These are phyloP conservation scores for Aphyosemion australe DNA, from an alignment of 2,113 vertebrate species.

Conservation along the genomic window DNA sequence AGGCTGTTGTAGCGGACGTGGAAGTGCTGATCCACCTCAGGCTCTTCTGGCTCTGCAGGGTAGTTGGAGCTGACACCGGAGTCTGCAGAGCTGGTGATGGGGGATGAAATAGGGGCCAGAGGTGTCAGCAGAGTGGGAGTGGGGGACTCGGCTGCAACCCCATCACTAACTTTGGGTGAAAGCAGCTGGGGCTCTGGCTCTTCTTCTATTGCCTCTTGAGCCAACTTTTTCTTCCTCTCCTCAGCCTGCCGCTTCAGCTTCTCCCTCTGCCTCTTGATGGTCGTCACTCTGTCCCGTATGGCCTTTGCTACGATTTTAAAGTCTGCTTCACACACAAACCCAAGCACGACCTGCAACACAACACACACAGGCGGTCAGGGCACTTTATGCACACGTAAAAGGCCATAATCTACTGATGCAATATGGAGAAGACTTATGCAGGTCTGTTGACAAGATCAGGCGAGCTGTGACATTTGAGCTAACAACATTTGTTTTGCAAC, in stretches of 20 bases:
- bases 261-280: constrained; percentile 92
- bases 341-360: constrained; percentile 86
- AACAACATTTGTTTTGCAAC: constrained; percentile 1
- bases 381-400: constrained; percentile 1
- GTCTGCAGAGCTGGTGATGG: constrained; percentile 69
- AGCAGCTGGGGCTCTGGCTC: constrained; percentile 48
- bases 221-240: constrained; percentile 62
- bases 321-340: constrained; percentile 92
- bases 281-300: constrained; percentile 87
- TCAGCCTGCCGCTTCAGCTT: constrained; percentile 82
- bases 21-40: constrained; percentile 91
- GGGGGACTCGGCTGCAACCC: constrained; percentile 37
- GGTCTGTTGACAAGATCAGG: neutral
- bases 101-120: constrained; percentile 46
- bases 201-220: constrained; percentile 67
- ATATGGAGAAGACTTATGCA: neutral
- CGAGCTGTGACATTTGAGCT: constrained; percentile 6
- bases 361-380: constrained; percentile 3
- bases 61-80: constrained; percentile 60
- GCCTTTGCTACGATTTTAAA: constrained; percentile 96
- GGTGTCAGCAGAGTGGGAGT: constrained; percentile 25
- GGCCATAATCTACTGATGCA: neutral
- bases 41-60: constrained; percentile 86
- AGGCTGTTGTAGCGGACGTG: constrained; percentile 86
- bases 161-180: constrained; percentile 25